These are phyloP conservation scores for Dicycla oo DNA, from an alignment of 2,888 invertebrate genomes.

Conservation along the genomic window DNA sequence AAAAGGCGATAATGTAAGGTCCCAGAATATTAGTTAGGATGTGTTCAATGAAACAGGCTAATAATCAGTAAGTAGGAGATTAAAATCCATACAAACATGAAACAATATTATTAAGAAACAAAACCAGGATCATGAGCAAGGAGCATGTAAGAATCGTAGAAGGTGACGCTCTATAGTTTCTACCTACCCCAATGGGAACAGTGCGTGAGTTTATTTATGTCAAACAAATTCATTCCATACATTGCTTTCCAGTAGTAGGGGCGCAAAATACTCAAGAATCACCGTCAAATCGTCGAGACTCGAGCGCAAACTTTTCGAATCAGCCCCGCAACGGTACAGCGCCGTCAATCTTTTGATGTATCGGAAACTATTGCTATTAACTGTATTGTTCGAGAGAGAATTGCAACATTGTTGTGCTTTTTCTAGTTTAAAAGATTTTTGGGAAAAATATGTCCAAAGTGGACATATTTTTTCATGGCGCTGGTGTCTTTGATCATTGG, in stretches of 20 bases:
- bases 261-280: slow-evolving; percentile 64
- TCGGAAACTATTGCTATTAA: slow-evolving; percentile 70
- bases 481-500: background rate
- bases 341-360: slow-evolving; percentile 74
- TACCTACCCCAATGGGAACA: too few species aligned
- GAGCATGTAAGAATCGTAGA: background rate
- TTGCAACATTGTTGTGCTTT: slow-evolving; percentile 16
- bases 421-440: background rate
- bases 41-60: too few species aligned
- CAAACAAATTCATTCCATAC: background rate
- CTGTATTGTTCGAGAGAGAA: slow-evolving; percentile 24
- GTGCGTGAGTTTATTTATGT: background rate
- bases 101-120: too few species aligned
- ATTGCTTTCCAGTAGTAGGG: slow-evolving; percentile 58
- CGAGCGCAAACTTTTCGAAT: slow-evolving; percentile 74
- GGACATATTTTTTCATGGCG: background rate
- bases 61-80: too few species aligned
- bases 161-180: background rate
- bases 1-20: too few species aligned
- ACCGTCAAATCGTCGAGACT: slow-evolving; percentile 65
- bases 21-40: too few species aligned
- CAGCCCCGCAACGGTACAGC: slow-evolving; percentile 59
- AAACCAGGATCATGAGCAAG: too few species aligned
- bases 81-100: too few species aligned
- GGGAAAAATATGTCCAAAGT: accelerated